phyloP scores from a whole-genome alignment of 2,888 invertebrate genomes.

The Diarsia rubi region DNA sequence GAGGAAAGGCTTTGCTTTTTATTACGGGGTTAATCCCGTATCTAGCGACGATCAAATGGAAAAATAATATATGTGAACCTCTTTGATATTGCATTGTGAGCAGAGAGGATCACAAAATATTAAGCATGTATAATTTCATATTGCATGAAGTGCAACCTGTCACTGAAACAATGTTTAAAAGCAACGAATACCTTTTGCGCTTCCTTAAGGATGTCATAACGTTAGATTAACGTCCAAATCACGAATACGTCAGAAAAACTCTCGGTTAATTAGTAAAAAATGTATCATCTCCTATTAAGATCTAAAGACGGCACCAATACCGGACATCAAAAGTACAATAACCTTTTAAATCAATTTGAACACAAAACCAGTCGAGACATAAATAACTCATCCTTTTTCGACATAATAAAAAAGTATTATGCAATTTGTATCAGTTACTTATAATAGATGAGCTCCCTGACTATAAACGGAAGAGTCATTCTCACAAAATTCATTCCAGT shows the following conservation, averaged over 20 bases:
- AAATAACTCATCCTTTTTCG: conserved; percentile 59
- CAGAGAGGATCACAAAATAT: neutral
- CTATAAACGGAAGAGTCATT: conserved; percentile 68
- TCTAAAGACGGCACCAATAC: conserved; percentile 56
- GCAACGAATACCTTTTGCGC: neutral
- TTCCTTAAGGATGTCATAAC: neutral
- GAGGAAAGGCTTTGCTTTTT: conserved; percentile 1
- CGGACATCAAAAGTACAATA: conserved; percentile 65
- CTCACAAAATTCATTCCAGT: conserved; percentile 62
- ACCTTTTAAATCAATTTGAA: conserved; percentile 70
- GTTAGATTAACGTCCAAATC: conserved; percentile 21
- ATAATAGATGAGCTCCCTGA: conserved; percentile 61
- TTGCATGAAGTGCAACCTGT: neutral
- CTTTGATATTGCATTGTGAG: neutral
- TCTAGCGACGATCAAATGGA: conserved; percentile 13
- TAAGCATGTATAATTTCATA: neutral
- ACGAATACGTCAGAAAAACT: conserved; percentile 27
- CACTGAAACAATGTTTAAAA: neutral
- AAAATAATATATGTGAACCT: neutral
- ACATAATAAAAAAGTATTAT: conserved; percentile 62
- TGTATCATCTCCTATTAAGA: conserved; percentile 41
- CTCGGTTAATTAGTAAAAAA: conserved; percentile 63
- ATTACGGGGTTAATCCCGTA: neutral
- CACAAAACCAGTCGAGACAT: conserved; percentile 60
- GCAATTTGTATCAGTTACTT: conserved; percentile 70